Conservation (phyloP, 2,113 vertebrate species). For the Henicopernis longicauda region DNA sequence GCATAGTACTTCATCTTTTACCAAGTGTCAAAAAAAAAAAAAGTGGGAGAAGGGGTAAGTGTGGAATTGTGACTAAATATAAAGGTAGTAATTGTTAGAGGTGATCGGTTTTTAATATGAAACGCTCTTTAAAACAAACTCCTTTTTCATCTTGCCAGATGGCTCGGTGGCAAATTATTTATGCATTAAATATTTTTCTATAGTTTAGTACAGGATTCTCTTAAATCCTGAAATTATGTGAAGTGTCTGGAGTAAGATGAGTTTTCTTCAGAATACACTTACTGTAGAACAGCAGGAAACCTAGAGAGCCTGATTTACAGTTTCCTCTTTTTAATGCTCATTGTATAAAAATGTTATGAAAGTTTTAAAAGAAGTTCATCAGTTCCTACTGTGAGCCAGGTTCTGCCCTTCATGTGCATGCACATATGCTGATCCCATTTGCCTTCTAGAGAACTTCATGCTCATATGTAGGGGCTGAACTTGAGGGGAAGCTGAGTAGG, state of each 20-base stretch:
- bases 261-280: neutral
- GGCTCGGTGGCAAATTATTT: slow-evolving; percentile 19
- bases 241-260: slow-evolving; percentile 24
- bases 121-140: neutral
- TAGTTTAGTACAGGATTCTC: slow-evolving; percentile 14
- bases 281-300: slow-evolving; percentile 16
- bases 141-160: slow-evolving; percentile 46
- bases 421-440: slow-evolving; percentile 33
- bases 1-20: slow-evolving; percentile 57
- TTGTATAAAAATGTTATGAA: slow-evolving; percentile 43
- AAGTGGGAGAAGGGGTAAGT: neutral
- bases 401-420: neutral
- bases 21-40: slow-evolving; percentile 44
- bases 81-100: slow-evolving; percentile 33
- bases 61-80: slow-evolving; percentile 22
- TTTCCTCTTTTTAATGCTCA: slow-evolving; percentile 48
- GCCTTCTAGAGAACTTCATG: neutral
- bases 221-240: slow-evolving; percentile 22
- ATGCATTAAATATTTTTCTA: neutral
- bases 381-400: slow-evolving; percentile 24
- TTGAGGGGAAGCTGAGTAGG: neutral
- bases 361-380: slow-evolving; percentile 29
- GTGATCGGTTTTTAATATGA: slow-evolving; percentile 7
- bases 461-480: neutral
- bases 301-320: slow-evolving; percentile 27